Conservation (phyloP, 2,888 invertebrate species). For the Sminthurinus aureus region DNA sequence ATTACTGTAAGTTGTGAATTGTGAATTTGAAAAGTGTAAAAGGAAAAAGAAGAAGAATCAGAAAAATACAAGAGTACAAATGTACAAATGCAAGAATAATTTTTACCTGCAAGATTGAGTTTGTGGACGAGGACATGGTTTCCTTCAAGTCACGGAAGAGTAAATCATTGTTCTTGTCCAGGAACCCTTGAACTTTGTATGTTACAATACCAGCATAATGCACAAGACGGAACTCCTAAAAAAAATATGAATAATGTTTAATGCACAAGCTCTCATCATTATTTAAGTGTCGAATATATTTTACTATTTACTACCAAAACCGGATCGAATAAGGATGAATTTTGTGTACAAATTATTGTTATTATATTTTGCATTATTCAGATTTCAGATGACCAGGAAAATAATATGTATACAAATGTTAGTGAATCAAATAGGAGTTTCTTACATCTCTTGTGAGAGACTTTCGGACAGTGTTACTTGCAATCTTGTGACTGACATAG, state of each 20-base stretch:
- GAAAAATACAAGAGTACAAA: not conserved
- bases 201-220: conserved; percentile 95
- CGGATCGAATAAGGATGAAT: too few relatives aligned
- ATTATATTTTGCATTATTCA: too few relatives aligned
- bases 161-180: conserved; percentile 94
- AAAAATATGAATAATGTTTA: conserved; percentile 10
- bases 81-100: not conserved
- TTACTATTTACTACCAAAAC: too few relatives aligned
- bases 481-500: conserved; percentile 82
- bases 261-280: not conserved
- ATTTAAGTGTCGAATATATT: not conserved
- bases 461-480: conserved; percentile 77
- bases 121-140: conserved; percentile 77
- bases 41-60: too few relatives aligned
- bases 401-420: too few relatives aligned
- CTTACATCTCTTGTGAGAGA: conserved; percentile 81
- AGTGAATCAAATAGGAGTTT: conserved; percentile 8
- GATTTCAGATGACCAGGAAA: too few relatives aligned
- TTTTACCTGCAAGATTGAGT: conserved; percentile 69
- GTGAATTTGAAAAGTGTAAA: too few relatives aligned
- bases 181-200: conserved; percentile 81
- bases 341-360: too few relatives aligned
- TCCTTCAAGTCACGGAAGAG: conserved; percentile 87
- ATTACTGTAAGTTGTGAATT: too few relatives aligned
- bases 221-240: conserved; percentile 85